Evolutionary conservation across 1,140 invertebrate genomes (phyloP), one percentile per base, ranked within the genome.

Genomic region (Drosophila pachea): DNA sequence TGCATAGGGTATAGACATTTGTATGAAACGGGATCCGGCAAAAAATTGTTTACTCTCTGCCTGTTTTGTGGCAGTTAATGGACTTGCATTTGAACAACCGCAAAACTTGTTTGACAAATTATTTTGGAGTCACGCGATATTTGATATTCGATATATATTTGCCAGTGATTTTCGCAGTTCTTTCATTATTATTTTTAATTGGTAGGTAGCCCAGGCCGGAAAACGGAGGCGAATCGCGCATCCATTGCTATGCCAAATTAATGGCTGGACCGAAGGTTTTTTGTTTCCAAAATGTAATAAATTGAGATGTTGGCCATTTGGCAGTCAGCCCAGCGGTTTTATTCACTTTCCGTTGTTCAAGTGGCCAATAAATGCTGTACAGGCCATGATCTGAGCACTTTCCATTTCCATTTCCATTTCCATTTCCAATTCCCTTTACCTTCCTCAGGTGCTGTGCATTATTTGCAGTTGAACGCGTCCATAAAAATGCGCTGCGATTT

Each of bases 321-420:
- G 22, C 22, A 2, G 22, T 22, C 1, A 22, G 22, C 22, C 22
- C 22, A 22, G 22, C 22, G 22, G 22, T 22, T 11, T 40, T n/a
- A 43, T 43, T n/a, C 42, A 43, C 5, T 38, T 11, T 9, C 4
- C 36, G 35, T 9, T 64, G 35, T 68, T 38, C 50, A 75, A 68
- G 68, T 79, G 76, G 60, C 69, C 64, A 79, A 79, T 79, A 69
- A 76, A 79, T 79, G 73, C 61, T 73, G 56, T 76, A 55, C 63
- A 75, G 52, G 43, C 40, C 73, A 61, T 47, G 45, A 14, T 43
- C 52, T 59, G 48, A 56, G 5, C 9, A 29, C 31, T 32, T 38
- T 33, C 40, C 31, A 32, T 53, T 7, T 14, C 12, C 7, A 22
- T 36, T 7, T 31, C 35, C 22, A 36, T 7, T 14, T 42, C 5